Base-by-base conservation (phyloP, 2,797 vertebrate genomes). In the Neopelma chrysocephalum region DNA sequence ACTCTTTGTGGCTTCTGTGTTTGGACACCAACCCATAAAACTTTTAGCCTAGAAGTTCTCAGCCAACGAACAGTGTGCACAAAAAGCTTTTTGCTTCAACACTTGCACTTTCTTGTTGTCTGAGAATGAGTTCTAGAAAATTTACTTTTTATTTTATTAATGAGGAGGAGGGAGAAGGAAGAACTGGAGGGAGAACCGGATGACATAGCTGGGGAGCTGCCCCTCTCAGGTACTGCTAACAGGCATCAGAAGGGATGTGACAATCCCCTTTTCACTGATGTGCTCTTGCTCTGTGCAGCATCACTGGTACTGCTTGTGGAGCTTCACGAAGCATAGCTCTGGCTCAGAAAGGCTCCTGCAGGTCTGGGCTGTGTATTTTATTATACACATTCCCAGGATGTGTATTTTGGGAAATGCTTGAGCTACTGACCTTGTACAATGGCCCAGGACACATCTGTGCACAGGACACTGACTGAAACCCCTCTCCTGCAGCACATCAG, bases 181-280 rank as follows among this genome's bases (percentile, higher is more conserved):
- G 47, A 69, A 27, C 26, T 82, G 68, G 45, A 72, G 42, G 42
- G 42, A 79, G 34, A 81, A 20, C 2, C 21, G 31, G 79, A 26
- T 1, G 1, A 19, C 0, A 3, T 4, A 12, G 18, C 0, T 2
- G 3, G 27, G 21, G 26, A 32, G 11, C 68, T 66, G 20, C 0
- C 1, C 51, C 14, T 38, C 17, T 10, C 0, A 1, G 27, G 32
- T 29, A 25, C 29, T 27, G 9, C 3, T 6, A 7, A 32, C 0
- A 6, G 23, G 26, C 23, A 20, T 34, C 45, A 29, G 43, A 43
- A 36, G 11, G 32, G 23, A 15, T 62, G 32, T 5, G 31, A 40
- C 29, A 75, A 71, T 36, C 12, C 11, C 10, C 27, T 11, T 77
- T 38, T 5, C 60, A 61, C 2, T 0, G 4, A 29, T 10, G 14